These are phyloP conservation scores for Anguilla rostrata DNA, from an alignment of 2,113 vertebrate genomes.

Conservation along the genomic window DNA sequence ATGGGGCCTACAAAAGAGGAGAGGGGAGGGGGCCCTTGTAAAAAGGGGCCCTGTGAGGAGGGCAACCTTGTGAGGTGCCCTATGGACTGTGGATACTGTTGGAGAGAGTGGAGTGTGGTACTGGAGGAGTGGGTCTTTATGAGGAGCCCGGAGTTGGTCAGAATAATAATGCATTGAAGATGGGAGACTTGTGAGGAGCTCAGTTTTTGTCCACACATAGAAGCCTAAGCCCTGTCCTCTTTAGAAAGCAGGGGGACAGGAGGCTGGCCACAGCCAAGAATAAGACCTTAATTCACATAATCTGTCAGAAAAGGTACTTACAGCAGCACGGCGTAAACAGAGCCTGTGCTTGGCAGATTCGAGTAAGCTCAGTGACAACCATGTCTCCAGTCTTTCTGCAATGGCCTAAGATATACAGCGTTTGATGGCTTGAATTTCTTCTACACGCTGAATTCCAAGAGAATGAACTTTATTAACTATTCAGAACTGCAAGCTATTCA, in stretches of 20 bases:
- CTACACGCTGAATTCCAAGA: not conserved
- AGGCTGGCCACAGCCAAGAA: conserved; percentile 58
- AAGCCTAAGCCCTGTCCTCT: conserved; percentile 61
- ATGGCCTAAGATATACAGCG: not conserved
- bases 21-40: not conserved
- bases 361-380: conserved; percentile 33
- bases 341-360: conserved; percentile 48
- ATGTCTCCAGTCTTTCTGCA: not conserved
- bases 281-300: conserved; percentile 66
- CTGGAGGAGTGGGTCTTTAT: not conserved
- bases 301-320: conserved; percentile 66
- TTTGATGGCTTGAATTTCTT: not conserved
- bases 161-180: not conserved
- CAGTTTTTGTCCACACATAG: not conserved
- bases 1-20: not conserved
- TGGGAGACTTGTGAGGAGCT: not conserved
- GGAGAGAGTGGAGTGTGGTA: too few species aligned
- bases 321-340: conserved; percentile 58
- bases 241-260: conserved; percentile 63
- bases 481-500: not conserved
- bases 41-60: not conserved
- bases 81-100: too few species aligned
- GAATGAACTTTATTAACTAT: not conserved
- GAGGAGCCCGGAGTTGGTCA: not conserved
- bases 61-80: not conserved